Conservation (phyloP, 2,113 vertebrate species). For the Macquaria australasica region DNA sequence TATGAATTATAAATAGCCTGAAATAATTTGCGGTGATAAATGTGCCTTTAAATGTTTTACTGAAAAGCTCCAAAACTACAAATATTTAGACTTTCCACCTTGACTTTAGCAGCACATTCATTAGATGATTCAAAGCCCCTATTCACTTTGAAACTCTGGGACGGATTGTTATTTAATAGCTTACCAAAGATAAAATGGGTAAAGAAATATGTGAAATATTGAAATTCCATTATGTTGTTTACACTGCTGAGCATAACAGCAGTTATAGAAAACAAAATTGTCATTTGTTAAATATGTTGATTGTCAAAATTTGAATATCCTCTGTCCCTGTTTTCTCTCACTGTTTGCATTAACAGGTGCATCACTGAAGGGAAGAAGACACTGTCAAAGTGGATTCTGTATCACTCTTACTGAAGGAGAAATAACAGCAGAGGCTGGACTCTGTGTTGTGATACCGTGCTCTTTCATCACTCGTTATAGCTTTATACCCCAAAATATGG, state of each 20-base stretch:
- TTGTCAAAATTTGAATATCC: neutral
- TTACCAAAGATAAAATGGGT: neutral
- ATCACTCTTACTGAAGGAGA: neutral
- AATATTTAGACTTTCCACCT: too few relatives aligned
- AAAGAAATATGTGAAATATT: neutral
- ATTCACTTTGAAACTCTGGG: neutral
- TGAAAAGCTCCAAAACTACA: neutral
- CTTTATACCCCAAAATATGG: neutral
- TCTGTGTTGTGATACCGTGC: constrained; percentile 69
- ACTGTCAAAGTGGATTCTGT: neutral
- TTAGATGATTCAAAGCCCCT: neutral
- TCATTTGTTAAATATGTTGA: neutral
- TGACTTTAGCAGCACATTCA: too few relatives aligned
- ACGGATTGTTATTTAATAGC: neutral
- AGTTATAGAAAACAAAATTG: neutral
- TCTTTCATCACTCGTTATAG: accelerated
- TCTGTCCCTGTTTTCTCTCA: neutral
- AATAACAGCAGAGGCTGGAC: constrained; percentile 58
- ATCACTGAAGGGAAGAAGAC: neutral
- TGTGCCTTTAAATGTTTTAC: neutral
- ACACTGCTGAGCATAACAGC: neutral
- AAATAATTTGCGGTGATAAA: neutral
- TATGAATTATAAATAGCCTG: neutral
- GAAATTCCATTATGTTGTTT: neutral
- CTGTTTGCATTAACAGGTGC: neutral